A percentile compares a stretch with the other conserved stretches of the same genome.
These are phyloP conservation scores for Frankliniella intonsa DNA, from an alignment of 2,888 invertebrate species.

Conservation along the genomic window DNA sequence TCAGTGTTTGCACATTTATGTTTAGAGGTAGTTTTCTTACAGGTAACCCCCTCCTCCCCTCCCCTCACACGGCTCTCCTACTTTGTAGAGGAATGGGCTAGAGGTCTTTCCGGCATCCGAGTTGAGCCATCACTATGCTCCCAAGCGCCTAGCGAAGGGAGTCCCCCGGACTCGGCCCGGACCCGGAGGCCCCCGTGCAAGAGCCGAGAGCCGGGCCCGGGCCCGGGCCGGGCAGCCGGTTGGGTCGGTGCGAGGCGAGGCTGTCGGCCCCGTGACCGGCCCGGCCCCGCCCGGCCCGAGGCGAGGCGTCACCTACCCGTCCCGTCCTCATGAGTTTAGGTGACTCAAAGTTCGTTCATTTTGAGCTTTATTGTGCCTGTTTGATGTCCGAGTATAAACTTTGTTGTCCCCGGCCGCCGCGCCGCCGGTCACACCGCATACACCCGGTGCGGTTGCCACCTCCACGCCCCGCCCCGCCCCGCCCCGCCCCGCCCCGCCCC, in stretches of 20 bases:
- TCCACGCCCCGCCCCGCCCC: background rate
- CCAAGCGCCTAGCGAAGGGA: too few species aligned
- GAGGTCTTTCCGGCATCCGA: too few species aligned
- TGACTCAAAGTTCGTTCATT: constrained; percentile 22
- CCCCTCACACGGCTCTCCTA: too few species aligned
- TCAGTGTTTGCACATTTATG: too few species aligned
- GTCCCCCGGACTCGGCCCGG: too few species aligned
- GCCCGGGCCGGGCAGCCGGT: background rate
- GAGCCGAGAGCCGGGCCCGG: background rate
- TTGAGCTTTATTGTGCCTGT: constrained; percentile 10
- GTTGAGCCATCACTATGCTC: too few species aligned
- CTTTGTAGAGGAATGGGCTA: too few species aligned
- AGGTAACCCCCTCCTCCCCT: too few species aligned
- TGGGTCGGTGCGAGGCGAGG: background rate
- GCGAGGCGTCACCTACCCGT: background rate
- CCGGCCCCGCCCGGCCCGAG: background rate
- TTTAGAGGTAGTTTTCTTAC: too few species aligned
- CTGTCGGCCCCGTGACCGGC: background rate
- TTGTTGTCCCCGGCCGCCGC: background rate
- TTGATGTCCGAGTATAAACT: constrained; percentile 11
- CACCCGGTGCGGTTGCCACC: background rate
- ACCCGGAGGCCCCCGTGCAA: too few species aligned
- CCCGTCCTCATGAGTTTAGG: background rate
- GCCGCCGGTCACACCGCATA: background rate
- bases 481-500: background rate